phyloP scores from a whole-genome alignment of 2,113 vertebrate species.

The Tragelaphus imberbis region DNA sequence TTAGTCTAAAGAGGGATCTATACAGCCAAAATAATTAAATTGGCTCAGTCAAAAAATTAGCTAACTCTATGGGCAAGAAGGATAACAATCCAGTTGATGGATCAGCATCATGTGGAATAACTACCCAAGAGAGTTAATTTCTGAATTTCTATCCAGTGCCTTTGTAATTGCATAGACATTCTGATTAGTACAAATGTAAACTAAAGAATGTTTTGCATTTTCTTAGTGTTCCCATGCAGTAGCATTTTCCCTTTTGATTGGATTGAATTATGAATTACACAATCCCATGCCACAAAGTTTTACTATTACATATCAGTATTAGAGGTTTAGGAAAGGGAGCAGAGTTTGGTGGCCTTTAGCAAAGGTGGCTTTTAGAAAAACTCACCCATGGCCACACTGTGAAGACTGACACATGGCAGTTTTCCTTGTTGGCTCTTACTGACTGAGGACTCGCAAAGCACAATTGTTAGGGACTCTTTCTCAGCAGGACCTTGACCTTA shows the following conservation, averaged over 20 bases:
- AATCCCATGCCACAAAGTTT: not conserved
- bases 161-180: not conserved
- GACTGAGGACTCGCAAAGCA: not conserved
- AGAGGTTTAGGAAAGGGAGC: not conserved
- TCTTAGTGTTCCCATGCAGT: not conserved
- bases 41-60: conserved; percentile 6
- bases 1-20: not conserved
- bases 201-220: not conserved
- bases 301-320: not conserved
- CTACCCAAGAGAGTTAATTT: not conserved
- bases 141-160: not conserved
- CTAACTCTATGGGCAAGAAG: not conserved
- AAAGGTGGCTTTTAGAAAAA: not conserved
- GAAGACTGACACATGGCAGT: not conserved
- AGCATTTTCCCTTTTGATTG: not conserved
- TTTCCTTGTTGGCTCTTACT: not conserved
- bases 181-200: not conserved
- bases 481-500: not conserved
- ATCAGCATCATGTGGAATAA: not conserved
- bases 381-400: not conserved
- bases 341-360: not conserved
- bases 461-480: not conserved
- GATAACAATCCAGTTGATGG: not conserved
- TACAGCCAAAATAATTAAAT: conserved; percentile 27
- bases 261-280: not conserved